Percentiles rank a stretch among this genome's conserved stretches.
Conservation (phyloP, 2,797 vertebrate species). For the Poecilia velifera region DNA sequence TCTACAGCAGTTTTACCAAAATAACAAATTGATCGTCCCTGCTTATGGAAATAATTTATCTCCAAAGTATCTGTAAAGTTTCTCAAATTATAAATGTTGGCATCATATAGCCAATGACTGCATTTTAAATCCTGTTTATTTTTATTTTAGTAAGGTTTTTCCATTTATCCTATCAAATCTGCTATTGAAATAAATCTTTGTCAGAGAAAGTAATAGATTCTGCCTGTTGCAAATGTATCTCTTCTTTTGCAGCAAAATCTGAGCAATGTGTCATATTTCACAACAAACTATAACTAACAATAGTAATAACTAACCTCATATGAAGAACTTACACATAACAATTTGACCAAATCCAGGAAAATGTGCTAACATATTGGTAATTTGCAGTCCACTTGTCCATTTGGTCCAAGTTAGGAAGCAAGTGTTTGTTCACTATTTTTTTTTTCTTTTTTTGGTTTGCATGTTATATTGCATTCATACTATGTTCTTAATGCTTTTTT, state of each 20-base stretch:
- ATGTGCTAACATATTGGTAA: not conserved
- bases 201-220: not conserved
- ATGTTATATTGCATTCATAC: not conserved
- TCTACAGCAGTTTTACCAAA: not conserved
- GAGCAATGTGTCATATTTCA: not conserved
- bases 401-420: not conserved
- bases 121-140: not conserved
- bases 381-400: not conserved
- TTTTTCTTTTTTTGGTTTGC: not conserved
- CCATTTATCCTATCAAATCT: not conserved
- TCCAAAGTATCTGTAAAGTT: not conserved
- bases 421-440: not conserved
- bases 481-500: not conserved
- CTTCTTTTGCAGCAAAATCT: not conserved
- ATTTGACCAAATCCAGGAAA: not conserved
- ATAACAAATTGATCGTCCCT: not conserved
- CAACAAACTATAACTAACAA: not conserved
- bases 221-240: not conserved
- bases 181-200: not conserved
- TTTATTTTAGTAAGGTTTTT: not conserved
- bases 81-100: not conserved
- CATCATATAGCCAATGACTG: not conserved
- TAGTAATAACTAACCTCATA: not conserved
- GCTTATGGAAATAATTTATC: not conserved
- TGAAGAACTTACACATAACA: not conserved